These are phyloP conservation scores for Lathamus discolor DNA, from an alignment of 2,113 vertebrate genomes.

Conservation along the genomic window DNA sequence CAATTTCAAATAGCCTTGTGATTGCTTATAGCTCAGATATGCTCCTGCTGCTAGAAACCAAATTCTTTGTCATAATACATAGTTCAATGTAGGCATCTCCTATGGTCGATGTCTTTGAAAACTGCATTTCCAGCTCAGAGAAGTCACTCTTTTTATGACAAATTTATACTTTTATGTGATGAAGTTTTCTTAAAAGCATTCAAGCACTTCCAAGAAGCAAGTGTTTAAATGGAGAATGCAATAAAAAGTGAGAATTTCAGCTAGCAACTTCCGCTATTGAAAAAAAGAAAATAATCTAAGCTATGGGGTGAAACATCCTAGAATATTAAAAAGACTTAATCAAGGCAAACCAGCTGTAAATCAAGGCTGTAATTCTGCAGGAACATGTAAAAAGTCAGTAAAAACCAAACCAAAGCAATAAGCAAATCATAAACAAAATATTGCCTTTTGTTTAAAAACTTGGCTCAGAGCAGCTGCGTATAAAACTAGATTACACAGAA, in stretches of 20 bases:
- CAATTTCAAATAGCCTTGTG: neutral
- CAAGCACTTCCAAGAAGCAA: constrained; percentile 28
- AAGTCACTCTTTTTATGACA: constrained; percentile 30
- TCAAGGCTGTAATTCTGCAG: neutral
- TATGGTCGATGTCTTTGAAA: constrained; percentile 33
- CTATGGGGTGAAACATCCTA: neutral
- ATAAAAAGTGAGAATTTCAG: neutral
- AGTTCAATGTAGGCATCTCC: constrained; percentile 7
- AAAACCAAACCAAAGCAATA: neutral
- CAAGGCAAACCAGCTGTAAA: neutral
- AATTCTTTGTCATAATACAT: constrained; percentile 40
- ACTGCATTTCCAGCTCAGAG: constrained; percentile 16
- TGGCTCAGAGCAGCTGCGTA: neutral
- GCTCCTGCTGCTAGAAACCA: constrained; percentile 35
- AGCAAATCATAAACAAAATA: neutral
- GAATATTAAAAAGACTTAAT: constrained; percentile 17
- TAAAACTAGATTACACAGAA: neutral
- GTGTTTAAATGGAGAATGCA: constrained; percentile 3
- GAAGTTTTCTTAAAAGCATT: constrained; percentile 40
- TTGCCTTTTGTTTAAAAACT: neutral
- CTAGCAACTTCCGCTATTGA: neutral
- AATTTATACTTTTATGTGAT: constrained; percentile 5
- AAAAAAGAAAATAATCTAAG: neutral
- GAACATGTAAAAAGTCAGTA: neutral
- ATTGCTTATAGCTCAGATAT: constrained; percentile 26